phyloP scores from a whole-genome alignment of 2,888 invertebrate species.

The Mycogona germanica region DNA sequence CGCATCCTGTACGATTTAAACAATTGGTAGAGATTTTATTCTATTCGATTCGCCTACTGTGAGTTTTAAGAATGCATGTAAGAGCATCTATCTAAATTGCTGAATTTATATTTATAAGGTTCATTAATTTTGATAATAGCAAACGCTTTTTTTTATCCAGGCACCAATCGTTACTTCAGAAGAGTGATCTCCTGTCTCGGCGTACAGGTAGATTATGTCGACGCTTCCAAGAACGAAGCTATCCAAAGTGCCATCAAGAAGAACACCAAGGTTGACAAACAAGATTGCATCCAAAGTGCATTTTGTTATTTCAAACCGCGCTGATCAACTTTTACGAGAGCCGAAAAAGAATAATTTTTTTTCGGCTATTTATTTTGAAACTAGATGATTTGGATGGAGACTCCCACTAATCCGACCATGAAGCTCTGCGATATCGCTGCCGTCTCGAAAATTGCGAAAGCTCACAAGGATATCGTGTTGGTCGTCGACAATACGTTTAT shows the following conservation, averaged over 20 bases:
- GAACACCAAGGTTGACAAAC: conserved; percentile 62
- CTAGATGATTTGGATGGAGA: conserved; percentile 75
- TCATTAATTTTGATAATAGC: no score
- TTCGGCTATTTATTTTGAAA: not conserved
- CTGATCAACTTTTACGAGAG: no score
- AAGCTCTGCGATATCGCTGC: conserved; percentile 78
- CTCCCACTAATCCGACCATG: conserved; percentile 88
- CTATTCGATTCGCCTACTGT: no score
- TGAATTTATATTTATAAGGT: no score
- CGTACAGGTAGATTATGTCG: conserved; percentile 61
- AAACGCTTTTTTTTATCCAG: conserved; percentile 27
- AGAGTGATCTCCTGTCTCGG: conserved; percentile 49
- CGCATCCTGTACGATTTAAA: no score
- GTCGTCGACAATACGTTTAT: conserved; percentile 92
- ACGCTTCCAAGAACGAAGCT: conserved; percentile 53
- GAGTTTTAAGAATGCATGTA: no score
- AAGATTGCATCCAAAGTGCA: not conserved
- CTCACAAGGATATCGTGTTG: conserved; percentile 46
- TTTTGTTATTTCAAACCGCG: not conserved
- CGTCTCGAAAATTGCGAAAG: conserved; percentile 46
- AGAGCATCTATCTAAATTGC: no score
- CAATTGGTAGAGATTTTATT: no score
- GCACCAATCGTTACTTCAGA: conserved; percentile 58
- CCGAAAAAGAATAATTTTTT: not conserved
- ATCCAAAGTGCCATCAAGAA: conserved; percentile 55